Conservation (phyloP, 2,113 vertebrate species). For the Callaeas wilsoni region DNA sequence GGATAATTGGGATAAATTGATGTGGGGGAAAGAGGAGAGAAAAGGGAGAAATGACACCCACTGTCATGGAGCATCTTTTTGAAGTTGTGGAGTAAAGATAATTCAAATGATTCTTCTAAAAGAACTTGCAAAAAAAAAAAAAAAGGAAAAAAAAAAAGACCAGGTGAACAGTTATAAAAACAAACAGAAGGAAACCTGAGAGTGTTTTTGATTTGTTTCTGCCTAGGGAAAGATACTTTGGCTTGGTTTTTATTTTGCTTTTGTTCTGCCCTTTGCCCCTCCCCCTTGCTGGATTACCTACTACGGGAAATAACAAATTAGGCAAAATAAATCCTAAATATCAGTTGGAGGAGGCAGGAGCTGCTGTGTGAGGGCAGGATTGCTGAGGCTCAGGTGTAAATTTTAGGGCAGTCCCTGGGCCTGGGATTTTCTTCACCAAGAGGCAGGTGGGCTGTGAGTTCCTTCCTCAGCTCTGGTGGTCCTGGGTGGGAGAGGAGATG, state of each 20-base stretch:
- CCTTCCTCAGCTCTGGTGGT: neutral
- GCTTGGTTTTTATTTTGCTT: neutral
- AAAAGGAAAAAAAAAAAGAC: neutral
- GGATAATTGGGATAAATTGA: neutral
- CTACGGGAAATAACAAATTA: neutral
- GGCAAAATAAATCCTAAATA: neutral
- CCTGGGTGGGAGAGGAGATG: neutral
- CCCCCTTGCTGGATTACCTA: neutral
- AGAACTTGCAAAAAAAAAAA: neutral
- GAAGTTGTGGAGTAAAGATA: neutral
- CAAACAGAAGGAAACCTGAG: neutral
- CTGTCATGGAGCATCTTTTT: neutral
- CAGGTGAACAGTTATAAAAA: neutral
- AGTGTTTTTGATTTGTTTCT: neutral
- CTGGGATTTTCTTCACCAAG: neutral
- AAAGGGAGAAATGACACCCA: neutral
- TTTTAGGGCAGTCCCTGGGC: neutral
- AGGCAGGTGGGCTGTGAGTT: neutral
- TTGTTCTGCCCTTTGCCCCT: neutral
- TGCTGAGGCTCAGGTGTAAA: neutral
- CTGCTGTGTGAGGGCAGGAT: neutral
- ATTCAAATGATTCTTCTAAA: neutral
- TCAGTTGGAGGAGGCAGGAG: neutral
- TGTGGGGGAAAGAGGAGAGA: neutral
- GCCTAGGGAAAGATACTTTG: neutral